Base-by-base conservation (phyloP, 2,888 invertebrate species). In the Noctuana brunneofusca region DNA sequence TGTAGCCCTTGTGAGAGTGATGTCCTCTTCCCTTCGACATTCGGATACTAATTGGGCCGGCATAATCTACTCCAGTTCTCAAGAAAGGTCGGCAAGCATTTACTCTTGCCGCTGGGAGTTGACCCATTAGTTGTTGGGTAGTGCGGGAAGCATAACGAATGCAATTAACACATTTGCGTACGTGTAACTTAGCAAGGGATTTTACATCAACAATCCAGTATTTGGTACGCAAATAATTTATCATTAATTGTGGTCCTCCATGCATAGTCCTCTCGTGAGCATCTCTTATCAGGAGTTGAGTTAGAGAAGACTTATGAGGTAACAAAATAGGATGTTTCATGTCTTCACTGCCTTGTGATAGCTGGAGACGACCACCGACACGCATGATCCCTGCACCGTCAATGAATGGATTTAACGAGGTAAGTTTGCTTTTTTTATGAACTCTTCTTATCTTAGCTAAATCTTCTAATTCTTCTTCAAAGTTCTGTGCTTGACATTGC, bases 141-240 rank as follows among this genome's bases (percentile, higher is more conserved):
- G 41, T 16, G 12, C 16, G 16, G 14, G 8, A 14, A 1, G 41
- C 41, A 2, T 41, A 16, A 8, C 41, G 41, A 41, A 41, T 41
- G 16, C 41, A 41, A 16, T 4, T 8, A 16, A 41, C 16, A 16
- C 41, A 41, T 14, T 41, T 41, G 5, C 41, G 41, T 16, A 41
- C 41, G 6, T 41, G 16, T 9, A 9, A 43, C 11, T 18, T 43
- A 3, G 18, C 43, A 16, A 43, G 18, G 3, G 16, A 16, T 11
- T 43, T 43, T 5, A 43, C 43, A 11, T 43, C 43, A 18, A 43
- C 9, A 16, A 43, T 43, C 43, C 43, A 43, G 5, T 43, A 43
- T 9, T 43, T 43, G 18, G 43, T 43, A 11, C 43, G 43, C 43
- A 43, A 43, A 18, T 43, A 43, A 18, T 43, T 43, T 3, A 43